phyloP scores from a whole-genome alignment of 1,140 invertebrate genomes.

The Dolichoris vasculosae region DNA sequence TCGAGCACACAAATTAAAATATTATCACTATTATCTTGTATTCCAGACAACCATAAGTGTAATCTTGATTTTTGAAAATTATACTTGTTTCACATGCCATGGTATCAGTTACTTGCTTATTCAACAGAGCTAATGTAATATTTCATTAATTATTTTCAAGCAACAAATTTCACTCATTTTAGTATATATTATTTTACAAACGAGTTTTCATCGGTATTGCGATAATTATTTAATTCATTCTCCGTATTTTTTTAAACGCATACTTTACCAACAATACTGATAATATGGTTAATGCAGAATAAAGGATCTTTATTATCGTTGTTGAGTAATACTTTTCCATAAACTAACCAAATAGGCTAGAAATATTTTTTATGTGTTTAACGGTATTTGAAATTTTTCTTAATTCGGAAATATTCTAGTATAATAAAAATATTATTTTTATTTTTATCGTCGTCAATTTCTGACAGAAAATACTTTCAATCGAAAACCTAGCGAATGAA shows the following conservation, averaged over 20 bases:
- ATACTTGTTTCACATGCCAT: too few species aligned
- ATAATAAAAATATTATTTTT: too few species aligned
- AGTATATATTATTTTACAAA: background rate
- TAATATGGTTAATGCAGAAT: background rate
- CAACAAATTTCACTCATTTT: background rate
- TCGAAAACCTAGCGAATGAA: too few species aligned
- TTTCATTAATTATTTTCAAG: background rate
- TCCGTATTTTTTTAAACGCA: background rate
- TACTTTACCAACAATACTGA: background rate
- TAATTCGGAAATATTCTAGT: too few species aligned
- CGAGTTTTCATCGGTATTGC: background rate
- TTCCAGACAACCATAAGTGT: too few species aligned
- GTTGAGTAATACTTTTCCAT: background rate
- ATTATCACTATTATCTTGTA: too few species aligned
- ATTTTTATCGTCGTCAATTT: too few species aligned
- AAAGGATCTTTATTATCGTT: background rate
- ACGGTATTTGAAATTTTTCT: too few species aligned
- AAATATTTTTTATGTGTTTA: too few species aligned
- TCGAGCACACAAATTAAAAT: too few species aligned
- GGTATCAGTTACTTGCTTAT: background rate
- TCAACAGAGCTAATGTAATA: background rate
- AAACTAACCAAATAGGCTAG: too few species aligned
- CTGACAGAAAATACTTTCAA: too few species aligned
- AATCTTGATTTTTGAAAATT: background rate
- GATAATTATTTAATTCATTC: conserved; percentile 2